Base-by-base conservation (phyloP, 2,888 invertebrate species). In the Eupithecia insigniata region DNA sequence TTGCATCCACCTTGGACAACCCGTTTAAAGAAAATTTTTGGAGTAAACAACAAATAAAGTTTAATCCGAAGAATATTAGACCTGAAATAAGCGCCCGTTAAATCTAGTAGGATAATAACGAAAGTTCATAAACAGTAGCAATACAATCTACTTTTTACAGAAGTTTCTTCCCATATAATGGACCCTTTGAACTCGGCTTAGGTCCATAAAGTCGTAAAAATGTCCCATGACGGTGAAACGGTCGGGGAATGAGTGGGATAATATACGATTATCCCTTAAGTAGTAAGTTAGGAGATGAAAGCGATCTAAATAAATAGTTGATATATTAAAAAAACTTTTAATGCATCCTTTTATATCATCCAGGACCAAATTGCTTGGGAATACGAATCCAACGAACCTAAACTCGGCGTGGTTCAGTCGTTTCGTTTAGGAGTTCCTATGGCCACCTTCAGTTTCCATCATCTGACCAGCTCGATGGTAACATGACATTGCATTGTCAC, bases 221-320 rank as follows among this genome's bases (percentile, higher is more conserved):
- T 81, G 84, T 82, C 73, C 69, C 79, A 72, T 79, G 91, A 87
- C 90, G 88, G 82, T 83, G 26, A 55, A 55, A 55, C 55, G 55
- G 55, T 76, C 79, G 77, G 78, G 81, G 86, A 84, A 87, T 87
- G 84, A 82, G 82, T 83, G 80, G 78, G 78, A 81, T 90, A 85
- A 90, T 89, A 90, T 89, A 90, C 85, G 87, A 81, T 88, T 84
- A 89, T 90, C 87, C 85, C 81, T 79, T 76, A 22, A 70, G 69
- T 76, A 71, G 18, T 66, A 79, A 85, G 83, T 74, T 34, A 79
- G 55, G 73, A 73, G 82, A 73, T 73, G 70, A 65, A n/a, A 80
- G 84, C 83, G 84, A 28, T 22, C 30, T 51, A 18, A 43, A 43
- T 18, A 43, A 43, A 43, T 6, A 6, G 18, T n/a, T n/a, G n/a